A percentile compares a stretch with the other conserved stretches of the same genome.
phyloP scores from a whole-genome alignment of 2,888 invertebrate genomes.

The Erebia palarica region DNA sequence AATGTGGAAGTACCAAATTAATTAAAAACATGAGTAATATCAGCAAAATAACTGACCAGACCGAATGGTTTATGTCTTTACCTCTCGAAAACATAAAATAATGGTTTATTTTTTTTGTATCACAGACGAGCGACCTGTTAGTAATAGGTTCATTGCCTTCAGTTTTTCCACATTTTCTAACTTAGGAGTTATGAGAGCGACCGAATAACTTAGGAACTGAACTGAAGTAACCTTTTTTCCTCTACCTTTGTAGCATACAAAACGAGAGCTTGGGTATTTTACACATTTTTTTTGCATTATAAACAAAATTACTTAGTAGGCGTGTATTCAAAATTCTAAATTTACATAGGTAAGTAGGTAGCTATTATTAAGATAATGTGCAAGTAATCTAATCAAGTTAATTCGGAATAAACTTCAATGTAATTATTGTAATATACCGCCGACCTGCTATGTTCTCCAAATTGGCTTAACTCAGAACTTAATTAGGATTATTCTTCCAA shows the following conservation, averaged over 20 bases:
- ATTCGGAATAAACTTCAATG: constrained; percentile 3
- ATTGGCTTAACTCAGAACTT: constrained; percentile 10
- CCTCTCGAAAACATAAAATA: not conserved
- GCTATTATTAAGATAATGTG: not conserved
- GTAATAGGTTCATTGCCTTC: not conserved
- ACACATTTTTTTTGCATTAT: not conserved
- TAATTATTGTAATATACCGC: not conserved
- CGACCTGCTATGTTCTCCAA: constrained; percentile 1
- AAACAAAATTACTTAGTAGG: not conserved
- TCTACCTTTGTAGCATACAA: no score
- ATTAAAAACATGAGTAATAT: not conserved
- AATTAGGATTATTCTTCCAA: constrained; percentile 12
- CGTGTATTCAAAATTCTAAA: no score
- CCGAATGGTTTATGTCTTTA: not conserved
- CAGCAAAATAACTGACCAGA: not conserved
- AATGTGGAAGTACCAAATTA: constrained; percentile 12
- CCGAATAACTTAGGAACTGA: not conserved
- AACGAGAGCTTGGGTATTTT: no score
- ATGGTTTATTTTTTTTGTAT: not conserved
- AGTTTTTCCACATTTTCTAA: not conserved
- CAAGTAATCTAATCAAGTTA: constrained; percentile 8
- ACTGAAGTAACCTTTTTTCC: not conserved
- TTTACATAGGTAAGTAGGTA: no score
- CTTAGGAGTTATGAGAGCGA: no score
- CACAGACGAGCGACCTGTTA: not conserved